Evolutionary conservation across 2,113 vertebrate species (phyloP), one percentile per base, ranked within the genome.

Genomic region (Orthonyx spaldingii): DNA sequence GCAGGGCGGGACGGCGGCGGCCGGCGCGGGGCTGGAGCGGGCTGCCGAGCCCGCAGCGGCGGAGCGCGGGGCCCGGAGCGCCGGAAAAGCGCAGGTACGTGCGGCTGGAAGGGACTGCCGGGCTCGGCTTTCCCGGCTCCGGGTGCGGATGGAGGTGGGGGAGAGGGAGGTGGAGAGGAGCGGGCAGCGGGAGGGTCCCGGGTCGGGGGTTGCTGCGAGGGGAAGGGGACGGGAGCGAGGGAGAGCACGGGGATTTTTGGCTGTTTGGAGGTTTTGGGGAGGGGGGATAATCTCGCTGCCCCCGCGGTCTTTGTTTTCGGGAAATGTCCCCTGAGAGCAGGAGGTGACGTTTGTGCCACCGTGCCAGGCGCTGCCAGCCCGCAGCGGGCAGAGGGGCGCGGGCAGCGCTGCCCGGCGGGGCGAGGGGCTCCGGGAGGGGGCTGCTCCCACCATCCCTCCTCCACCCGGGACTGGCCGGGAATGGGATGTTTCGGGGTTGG

Each of bases 11-110:
- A 41, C 52, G 52, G 81, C 74, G 52, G 77, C 32, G 41, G 55
- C 39, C 26, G 47, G 42, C 47, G 70, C 53, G 18, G 81, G 74
- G 52, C 82, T 47, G 91, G 74, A 89, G 46, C 60, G 17, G 74
- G 42, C n/a, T 61, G 60, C 11, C 1, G 26, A 86, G 63, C 68
- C 53, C 35, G 39, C 27, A 57, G 59, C 35, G 44, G 28, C 56
- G 53, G 75, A 46, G 11, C 7, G 32, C 33, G 32, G 59, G 59
- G 33, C 23, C 46, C 61, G 57, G 49, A 32, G 24, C 6, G 4
- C 46, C 9, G 90, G 76, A 28, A 61, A 52, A 8, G 42, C 59
- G 52, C 92, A 88, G 86, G 94, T 85, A 90, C 13, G 94, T 37
- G 63, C 8, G n/a, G 46, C 50, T 50, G 93, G 87, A 6, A 56